A percentile compares a stretch with the other conserved stretches of the same genome.
Evolutionary conservation across 64 coral and sea anemone species (phyloP).

Genomic region (Astreopora myriophthalma): DNA sequence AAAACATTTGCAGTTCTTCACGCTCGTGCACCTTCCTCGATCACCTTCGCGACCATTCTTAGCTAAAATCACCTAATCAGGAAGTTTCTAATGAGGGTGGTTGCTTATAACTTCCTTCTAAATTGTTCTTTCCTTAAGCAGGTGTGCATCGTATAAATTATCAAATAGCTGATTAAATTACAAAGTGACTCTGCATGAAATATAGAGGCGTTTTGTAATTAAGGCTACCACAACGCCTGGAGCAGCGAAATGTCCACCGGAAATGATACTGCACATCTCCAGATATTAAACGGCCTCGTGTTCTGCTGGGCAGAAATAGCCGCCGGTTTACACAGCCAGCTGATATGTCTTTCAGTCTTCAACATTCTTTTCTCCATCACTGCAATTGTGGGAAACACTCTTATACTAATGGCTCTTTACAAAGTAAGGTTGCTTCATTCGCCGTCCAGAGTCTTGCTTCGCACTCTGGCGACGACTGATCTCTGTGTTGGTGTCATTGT

Average conservation of each 20-base stretch:
- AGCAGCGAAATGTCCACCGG: neutral
- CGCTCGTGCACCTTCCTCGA: no score
- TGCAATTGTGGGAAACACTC: neutral
- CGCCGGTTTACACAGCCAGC: neutral
- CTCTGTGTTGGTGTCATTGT: neutral
- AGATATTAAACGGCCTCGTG: neutral
- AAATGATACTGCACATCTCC: neutral
- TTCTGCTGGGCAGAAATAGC: neutral
- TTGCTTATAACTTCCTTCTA: no score
- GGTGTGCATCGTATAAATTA: no score
- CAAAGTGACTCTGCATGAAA: no score
- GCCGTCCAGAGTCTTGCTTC: neutral
- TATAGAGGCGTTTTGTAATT: neutral
- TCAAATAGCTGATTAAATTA: no score
- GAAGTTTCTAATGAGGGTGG: no score
- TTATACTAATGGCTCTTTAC: neutral
- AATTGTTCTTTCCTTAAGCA: no score
- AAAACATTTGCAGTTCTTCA: no score
- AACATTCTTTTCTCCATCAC: neutral
- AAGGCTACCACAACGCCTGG: neutral
- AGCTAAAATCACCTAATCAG: no score
- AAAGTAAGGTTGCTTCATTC: neutral
- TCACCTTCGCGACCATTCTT: no score
- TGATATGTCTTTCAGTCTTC: neutral
- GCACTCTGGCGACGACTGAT: neutral